Base-by-base conservation (phyloP, 2,888 invertebrate genomes). In the Apoda limacodes region DNA sequence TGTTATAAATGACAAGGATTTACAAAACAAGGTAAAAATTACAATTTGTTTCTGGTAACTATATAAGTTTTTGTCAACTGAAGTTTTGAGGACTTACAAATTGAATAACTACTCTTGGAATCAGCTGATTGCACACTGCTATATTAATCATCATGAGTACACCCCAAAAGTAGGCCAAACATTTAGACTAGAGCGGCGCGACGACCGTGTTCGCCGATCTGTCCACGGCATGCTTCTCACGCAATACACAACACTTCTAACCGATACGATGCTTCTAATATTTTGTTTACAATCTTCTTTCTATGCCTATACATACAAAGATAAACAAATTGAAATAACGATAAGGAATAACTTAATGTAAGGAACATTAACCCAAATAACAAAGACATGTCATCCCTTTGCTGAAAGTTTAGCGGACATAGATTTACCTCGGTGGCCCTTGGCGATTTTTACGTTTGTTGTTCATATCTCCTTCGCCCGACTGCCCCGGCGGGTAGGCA, bases 381-480 rank as follows among this genome's bases (percentile, higher is more conserved):
- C 78, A 78, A 78, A 78, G 80, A 70, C 71, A 70, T 76, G 76
- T 69, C 78, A 75, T 48, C 40, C 51, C 42, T 43, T 43, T 54
- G 48, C 55, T 55, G 52, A 61, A 63, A 66, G 56, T 66, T n/a
- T 60, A 43, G 50, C 55, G 52, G 55, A 56, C 52, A 47, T 57
- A 66, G 54, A 59, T 50, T 76, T 82, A 89, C 89, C 90, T 89
- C 64, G 87, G 84, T 57, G 88, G 83, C 65, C 87, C 89, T 62
- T 90, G 86, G 75, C 92, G 89, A 83, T 86, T 90, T 85, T 92
- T 92, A 80, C 89, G 87, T 82, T 91, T 91, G 75, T 85, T 90
- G 69, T 89, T 92, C 87, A 88, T 89, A 68, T 85, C 86, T 76
- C 74, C 74, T 64, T 75, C 80, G 64, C 80, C 78, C 55, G 75